These are phyloP conservation scores for Gallinago solitaria DNA, from an alignment of 2,797 vertebrate species.

Conservation along the genomic window DNA sequence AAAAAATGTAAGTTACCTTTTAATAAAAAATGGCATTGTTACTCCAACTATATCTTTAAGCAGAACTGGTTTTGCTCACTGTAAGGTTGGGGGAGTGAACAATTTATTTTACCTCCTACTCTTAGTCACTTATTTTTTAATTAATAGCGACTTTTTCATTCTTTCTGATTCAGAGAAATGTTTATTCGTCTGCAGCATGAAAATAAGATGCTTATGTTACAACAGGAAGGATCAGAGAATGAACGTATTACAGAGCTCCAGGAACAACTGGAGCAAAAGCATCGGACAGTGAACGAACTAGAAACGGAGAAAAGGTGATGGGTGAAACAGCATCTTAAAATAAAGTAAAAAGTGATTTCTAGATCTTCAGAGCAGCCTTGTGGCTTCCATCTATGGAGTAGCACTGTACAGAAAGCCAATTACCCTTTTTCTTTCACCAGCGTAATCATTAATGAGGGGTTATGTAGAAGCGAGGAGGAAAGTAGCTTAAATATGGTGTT, in stretches of 20 bases:
- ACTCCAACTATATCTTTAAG: neutral
- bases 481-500: neutral
- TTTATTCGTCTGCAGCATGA: conserved; percentile 95
- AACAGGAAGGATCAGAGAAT: conserved; percentile 91
- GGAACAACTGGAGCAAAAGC: conserved; percentile 87
- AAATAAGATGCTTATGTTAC: conserved; percentile 94
- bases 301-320: conserved; percentile 93
- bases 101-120: neutral
- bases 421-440: neutral
- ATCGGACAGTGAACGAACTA: conserved; percentile 85
- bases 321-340: neutral
- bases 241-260: conserved; percentile 87
- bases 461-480: neutral
- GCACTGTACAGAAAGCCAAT: neutral
- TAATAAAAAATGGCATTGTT: neutral
- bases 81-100: neutral
- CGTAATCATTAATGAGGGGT: neutral
- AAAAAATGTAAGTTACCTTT: neutral
- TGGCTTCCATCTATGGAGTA: neutral
- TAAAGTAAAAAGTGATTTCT: neutral
- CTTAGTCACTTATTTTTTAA: neutral
- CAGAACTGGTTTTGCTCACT: neutral
- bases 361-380: neutral
- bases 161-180: conserved; percentile 83
- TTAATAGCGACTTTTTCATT: neutral